Evolutionary conservation across 2,797 vertebrate genomes (phyloP), one percentile per base, ranked within the genome.

Genomic region (Acomys russatus): DNA sequence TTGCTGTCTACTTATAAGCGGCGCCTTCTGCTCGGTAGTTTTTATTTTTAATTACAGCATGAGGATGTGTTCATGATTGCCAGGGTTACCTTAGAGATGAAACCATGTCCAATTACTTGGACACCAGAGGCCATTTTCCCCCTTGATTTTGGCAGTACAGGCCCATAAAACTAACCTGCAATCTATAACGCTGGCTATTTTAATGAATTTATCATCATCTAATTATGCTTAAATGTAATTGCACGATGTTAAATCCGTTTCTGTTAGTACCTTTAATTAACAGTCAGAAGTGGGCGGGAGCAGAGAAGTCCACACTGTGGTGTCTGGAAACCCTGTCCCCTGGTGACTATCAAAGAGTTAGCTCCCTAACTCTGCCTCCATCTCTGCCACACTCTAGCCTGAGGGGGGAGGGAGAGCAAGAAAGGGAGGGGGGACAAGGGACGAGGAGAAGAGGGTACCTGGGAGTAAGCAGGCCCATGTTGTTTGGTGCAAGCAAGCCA

Each of bases 31-130:
- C 88, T 89, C 22, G 0, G 56, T 68, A 0, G 0, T 94, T 98
- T 97, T 97, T 82, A 18, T 91, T 97, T 83, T 76, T 96, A 97
- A 98, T 98, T 98, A 95, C 97, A 97, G 64, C 93, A 14, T 88
- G 92, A 85, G 94, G 94, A 94, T 38, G 79, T 33, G 30, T 64
- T 97, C 91, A 2, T 59, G 80, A 3, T 33, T 92, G 92, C 80
- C 84, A 51, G 51, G 51, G 90, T 94, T 97, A 85, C 90, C 94
- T 66, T 86, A 92, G 98, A 96, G 96, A 94, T 92, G 38, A 56
- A 18, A 18, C 33, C n/a, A 6, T 76, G 6, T 87, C 91, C 92
- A 59, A 0, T 90, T 93, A 95, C 59, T 92, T 96, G 95, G 94
- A 71, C 91, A 92, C 88, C 96, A 96, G 77, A 86, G 82, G 63